Conservation (phyloP, 2,797 vertebrate genomes). For the Aviceda cuculoides region DNA sequence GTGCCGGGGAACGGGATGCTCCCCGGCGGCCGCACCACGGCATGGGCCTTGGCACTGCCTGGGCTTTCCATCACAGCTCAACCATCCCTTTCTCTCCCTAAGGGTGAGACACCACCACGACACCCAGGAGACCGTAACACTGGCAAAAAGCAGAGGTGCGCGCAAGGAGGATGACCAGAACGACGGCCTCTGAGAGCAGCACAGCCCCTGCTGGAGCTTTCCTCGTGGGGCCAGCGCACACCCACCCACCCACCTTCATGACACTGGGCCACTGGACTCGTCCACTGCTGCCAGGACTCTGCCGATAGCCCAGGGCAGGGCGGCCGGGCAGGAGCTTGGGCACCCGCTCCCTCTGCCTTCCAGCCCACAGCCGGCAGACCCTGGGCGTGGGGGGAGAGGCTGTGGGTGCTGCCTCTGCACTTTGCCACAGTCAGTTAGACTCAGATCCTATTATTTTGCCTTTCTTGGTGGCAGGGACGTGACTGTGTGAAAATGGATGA, state of each 20-base stretch:
- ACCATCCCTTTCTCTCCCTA: background rate
- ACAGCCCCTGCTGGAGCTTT: background rate
- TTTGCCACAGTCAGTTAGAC: background rate
- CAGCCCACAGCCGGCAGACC: rapidly evolving
- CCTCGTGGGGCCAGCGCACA: background rate
- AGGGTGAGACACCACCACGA: constrained; percentile 79
- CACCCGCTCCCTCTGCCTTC: background rate
- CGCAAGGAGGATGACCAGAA: constrained; percentile 82
- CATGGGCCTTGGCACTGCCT: background rate
- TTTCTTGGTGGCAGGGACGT: background rate
- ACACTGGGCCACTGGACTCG: rapidly evolving
- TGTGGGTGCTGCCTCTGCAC: background rate
- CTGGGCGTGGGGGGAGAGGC: background rate
- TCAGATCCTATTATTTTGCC: background rate
- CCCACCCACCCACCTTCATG: background rate
- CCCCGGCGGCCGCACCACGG: rapidly evolving
- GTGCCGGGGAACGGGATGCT: background rate
- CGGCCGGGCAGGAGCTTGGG: background rate
- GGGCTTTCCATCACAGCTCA: background rate
- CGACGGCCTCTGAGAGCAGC: constrained; percentile 71
- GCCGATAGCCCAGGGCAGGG: background rate
- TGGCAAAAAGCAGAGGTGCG: constrained; percentile 74
- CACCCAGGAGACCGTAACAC: constrained; percentile 63
- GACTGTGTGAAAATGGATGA: background rate
- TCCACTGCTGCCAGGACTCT: background rate